These are phyloP conservation scores for Deroplatys truncata DNA, from an alignment of 2,888 invertebrate genomes.

Conservation along the genomic window DNA sequence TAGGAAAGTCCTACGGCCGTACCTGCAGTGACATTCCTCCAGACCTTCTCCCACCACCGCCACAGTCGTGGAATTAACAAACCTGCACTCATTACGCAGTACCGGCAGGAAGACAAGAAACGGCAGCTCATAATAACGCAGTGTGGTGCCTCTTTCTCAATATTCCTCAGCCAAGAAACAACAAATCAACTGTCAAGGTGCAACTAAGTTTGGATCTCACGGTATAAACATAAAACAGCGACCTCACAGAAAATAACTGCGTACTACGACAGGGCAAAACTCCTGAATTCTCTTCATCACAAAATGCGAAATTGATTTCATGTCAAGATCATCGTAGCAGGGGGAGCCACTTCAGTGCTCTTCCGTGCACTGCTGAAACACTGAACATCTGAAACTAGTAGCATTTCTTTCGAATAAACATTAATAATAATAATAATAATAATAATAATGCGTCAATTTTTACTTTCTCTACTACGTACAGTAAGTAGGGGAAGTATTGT, in stretches of 20 bases:
- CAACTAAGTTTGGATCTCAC: not conserved
- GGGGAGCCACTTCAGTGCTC: no score
- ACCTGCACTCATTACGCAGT: not conserved
- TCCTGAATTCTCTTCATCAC: no score
- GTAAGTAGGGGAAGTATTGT: no score
- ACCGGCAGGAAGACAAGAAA: not conserved
- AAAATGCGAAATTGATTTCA: no score
- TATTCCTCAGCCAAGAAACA: not conserved
- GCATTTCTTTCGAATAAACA: no score
- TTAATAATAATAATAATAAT: no score
- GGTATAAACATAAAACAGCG: not conserved
- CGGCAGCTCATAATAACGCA: not conserved
- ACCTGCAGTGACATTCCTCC: slow-evolving; percentile 5
- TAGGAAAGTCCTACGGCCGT: not conserved
- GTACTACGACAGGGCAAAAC: no score
- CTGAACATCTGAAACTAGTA: no score
- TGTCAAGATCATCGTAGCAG: no score
- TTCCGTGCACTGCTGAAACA: no score
- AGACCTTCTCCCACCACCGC: not conserved
- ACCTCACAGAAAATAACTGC: not conserved
- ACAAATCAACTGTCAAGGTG: not conserved
- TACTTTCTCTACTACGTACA: no score
- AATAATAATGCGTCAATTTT: no score
- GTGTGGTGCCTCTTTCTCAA: not conserved
- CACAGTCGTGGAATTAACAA: not conserved